Percentiles rank a stretch among this genome's conserved stretches.
Evolutionary conservation across 2,797 vertebrate species (phyloP).

Genomic region (Pelodytes ibericus): DNA sequence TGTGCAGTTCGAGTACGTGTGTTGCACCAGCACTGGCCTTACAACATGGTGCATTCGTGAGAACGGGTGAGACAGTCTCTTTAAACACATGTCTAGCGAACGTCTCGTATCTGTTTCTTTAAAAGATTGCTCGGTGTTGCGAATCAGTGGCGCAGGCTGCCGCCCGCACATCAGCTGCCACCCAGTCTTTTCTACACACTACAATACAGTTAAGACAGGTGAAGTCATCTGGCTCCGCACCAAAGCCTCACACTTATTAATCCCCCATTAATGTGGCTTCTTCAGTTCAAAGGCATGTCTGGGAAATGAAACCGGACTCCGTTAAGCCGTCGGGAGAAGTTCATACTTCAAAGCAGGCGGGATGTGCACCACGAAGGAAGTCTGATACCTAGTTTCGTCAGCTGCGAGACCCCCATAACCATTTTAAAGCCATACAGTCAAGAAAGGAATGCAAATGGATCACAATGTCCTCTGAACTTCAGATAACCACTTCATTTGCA

Average conservation of each 20-base stretch:
- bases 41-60: too few species aligned
- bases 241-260: constrained; percentile 22
- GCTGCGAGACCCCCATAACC: not conserved
- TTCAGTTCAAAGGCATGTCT: not conserved
- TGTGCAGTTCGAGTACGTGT: too few species aligned
- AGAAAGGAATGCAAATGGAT: not conserved
- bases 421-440: not conserved
- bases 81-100: too few species aligned
- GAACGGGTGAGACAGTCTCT: too few species aligned
- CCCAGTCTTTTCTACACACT: not conserved
- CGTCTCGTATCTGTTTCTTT: too few species aligned
- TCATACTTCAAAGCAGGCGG: not conserved
- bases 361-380: not conserved
- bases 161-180: constrained; percentile 19
- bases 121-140: not conserved
- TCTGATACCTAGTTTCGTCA: not conserved
- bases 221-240: constrained; percentile 4
- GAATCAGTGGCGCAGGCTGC: not conserved
- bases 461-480: not conserved
- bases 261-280: not conserved
- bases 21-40: too few species aligned
- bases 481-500: too few species aligned
- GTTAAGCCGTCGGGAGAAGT: constrained; percentile 5
- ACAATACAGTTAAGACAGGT: not conserved
- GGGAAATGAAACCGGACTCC: not conserved